These are phyloP conservation scores for Gavialis gangeticus DNA, from an alignment of 2,113 vertebrate species.

Conservation along the genomic window DNA sequence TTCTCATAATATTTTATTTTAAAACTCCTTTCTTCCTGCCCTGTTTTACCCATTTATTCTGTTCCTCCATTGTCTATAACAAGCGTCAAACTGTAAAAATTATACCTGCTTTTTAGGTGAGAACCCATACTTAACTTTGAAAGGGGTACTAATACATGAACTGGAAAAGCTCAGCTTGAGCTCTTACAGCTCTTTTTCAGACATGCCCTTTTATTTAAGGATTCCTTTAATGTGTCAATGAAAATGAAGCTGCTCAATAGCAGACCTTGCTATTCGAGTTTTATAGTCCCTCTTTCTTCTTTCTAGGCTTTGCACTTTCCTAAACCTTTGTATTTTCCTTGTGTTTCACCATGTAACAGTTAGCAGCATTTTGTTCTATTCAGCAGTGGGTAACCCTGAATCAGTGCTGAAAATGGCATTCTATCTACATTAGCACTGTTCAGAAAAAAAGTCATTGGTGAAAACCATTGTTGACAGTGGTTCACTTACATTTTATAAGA, in stretches of 20 bases:
- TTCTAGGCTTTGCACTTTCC: background rate
- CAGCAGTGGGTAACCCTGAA: background rate
- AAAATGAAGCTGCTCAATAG: background rate
- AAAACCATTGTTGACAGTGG: background rate
- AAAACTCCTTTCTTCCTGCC: background rate
- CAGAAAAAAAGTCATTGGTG: background rate
- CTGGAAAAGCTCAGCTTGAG: background rate
- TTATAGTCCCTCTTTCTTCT: background rate
- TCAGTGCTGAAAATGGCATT: background rate
- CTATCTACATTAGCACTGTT: background rate
- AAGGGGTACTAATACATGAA: background rate
- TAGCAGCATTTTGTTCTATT: background rate
- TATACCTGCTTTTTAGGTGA: background rate
- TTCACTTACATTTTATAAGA: accelerated
- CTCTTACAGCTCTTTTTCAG: background rate
- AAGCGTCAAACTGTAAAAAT: background rate
- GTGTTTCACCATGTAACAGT: background rate
- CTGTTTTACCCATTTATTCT: background rate
- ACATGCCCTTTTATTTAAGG: background rate
- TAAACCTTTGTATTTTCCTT: background rate
- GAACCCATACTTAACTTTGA: background rate
- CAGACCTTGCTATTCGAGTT: background rate
- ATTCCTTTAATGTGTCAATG: background rate
- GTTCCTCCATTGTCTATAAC: conserved; percentile 29
- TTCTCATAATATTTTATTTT: background rate